These are phyloP conservation scores for Amphipyra berbera DNA, from an alignment of 2,888 invertebrate species.

Conservation along the genomic window DNA sequence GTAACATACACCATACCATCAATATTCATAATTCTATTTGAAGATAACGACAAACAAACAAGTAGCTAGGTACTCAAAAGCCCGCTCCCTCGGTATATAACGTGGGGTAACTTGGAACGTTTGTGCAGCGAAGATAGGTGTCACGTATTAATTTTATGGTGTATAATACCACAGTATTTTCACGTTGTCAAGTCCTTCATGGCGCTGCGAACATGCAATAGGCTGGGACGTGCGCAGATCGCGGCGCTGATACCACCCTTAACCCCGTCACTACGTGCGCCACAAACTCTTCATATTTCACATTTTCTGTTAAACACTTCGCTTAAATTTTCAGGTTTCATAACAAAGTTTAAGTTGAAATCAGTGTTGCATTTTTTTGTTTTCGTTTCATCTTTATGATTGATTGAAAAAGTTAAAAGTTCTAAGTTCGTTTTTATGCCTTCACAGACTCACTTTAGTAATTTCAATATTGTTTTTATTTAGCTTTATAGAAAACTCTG, in stretches of 20 bases:
- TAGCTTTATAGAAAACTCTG: no score
- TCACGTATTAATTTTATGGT: slow-evolving; percentile 55
- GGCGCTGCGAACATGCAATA: slow-evolving; percentile 62
- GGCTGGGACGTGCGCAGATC: slow-evolving; percentile 68
- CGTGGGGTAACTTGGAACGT: slow-evolving; percentile 15
- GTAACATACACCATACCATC: no score
- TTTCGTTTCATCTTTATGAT: slow-evolving; percentile 10
- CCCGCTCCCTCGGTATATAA: slow-evolving; percentile 6
- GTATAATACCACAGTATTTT: slow-evolving; percentile 37
- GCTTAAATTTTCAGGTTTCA: slow-evolving; percentile 23
- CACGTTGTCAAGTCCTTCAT: slow-evolving; percentile 49
- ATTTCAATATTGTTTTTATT: background rate
- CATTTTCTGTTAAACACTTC: slow-evolving; percentile 41
- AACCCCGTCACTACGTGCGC: slow-evolving; percentile 43
- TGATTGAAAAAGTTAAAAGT: slow-evolving; percentile 15
- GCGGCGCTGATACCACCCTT: slow-evolving; percentile 58
- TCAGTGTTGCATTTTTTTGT: slow-evolving; percentile 22
- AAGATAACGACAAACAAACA: no score
- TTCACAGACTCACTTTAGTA: background rate
- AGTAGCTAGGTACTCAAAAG: background rate
- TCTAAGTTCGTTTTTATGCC: background rate
- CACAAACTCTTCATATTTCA: slow-evolving; percentile 43
- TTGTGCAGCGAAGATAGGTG: slow-evolving; percentile 30
- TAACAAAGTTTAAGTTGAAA: slow-evolving; percentile 34
- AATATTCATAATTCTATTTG: no score